These are phyloP conservation scores for Drosophila subpulchrella DNA, from an alignment of 1,140 invertebrate genomes.

Conservation along the genomic window DNA sequence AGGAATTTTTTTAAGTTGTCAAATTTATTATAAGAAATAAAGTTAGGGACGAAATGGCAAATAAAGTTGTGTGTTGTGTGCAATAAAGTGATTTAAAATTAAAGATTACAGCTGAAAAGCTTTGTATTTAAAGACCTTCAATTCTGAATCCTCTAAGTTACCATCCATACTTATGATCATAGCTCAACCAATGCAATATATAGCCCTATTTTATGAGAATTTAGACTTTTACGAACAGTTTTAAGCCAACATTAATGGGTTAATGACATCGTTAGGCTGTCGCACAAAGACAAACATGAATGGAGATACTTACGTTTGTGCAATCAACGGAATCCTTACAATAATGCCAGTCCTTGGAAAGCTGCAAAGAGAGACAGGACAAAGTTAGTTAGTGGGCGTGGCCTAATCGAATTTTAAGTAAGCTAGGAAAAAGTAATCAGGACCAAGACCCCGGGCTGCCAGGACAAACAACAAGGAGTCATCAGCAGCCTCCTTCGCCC, in stretches of 20 bases:
- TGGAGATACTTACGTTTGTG: constrained; percentile 68
- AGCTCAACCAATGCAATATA: not conserved
- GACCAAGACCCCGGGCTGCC: constrained; percentile 60
- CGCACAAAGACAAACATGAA: constrained; percentile 7
- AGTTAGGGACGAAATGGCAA: not conserved
- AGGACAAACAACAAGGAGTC: constrained; percentile 56
- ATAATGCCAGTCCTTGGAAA: constrained; percentile 72
- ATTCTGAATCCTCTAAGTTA: not conserved
- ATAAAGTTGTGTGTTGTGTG: constrained; percentile 1
- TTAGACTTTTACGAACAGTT: constrained; percentile 5
- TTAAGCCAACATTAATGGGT: constrained; percentile 42
- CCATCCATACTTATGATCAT: not conserved
- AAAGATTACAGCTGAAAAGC: not conserved
- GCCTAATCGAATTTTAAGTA: constrained; percentile 80
- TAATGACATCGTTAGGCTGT: constrained; percentile 53
- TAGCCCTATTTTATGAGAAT: not conserved
- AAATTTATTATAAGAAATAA: constrained; percentile 14
- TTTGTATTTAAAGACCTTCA: too few species aligned
- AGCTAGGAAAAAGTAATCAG: constrained; percentile 80
- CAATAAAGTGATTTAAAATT: constrained; percentile 6
- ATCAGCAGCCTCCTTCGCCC: constrained; percentile 41
- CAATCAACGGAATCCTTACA: constrained; percentile 75
- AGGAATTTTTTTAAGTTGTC: constrained; percentile 28
- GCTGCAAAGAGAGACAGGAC: constrained; percentile 60
- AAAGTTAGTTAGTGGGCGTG: constrained; percentile 80